These are phyloP conservation scores for Hippoglossus hippoglossus DNA, from an alignment of 2,797 vertebrate species.

Conservation along the genomic window DNA sequence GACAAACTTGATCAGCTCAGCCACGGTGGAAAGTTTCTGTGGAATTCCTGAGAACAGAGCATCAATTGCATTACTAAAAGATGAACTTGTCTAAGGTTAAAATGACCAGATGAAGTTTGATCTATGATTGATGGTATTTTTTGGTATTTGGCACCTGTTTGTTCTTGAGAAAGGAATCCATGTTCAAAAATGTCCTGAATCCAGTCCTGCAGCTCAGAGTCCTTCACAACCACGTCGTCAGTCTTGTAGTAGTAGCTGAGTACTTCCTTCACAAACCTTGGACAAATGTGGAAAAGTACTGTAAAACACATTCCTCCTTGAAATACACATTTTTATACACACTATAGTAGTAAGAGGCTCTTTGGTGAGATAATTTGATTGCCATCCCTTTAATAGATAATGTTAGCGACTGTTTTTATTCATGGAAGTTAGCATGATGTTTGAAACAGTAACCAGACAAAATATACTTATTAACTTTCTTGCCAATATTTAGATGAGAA, in stretches of 20 bases:
- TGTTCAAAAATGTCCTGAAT: constrained; percentile 61
- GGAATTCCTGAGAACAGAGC: constrained; percentile 61
- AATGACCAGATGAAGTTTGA: too few relatives aligned
- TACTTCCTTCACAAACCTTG: constrained; percentile 62
- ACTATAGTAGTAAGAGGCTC: neutral
- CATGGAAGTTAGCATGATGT: neutral
- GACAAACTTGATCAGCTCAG: constrained; percentile 65
- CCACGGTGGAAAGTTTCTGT: constrained; percentile 34
- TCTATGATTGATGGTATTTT: too few relatives aligned
- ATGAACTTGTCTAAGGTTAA: too few relatives aligned
- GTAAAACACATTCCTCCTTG: neutral
- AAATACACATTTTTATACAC: neutral
- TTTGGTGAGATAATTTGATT: neutral
- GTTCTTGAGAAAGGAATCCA: constrained; percentile 53
- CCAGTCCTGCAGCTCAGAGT: constrained; percentile 72
- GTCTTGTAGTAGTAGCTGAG: constrained; percentile 63
- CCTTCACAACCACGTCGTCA: constrained; percentile 47
- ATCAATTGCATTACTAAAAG: neutral
- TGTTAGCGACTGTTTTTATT: too few relatives aligned
- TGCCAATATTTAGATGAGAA: neutral
- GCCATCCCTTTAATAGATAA: neutral
- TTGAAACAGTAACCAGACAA: too few relatives aligned
- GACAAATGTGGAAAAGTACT: neutral
- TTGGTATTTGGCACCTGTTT: constrained; percentile 39
- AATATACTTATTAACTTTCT: neutral